Evolutionary conservation across 2,797 vertebrate genomes (phyloP).

Genomic region (Chaenodraco wilsoni): DNA sequence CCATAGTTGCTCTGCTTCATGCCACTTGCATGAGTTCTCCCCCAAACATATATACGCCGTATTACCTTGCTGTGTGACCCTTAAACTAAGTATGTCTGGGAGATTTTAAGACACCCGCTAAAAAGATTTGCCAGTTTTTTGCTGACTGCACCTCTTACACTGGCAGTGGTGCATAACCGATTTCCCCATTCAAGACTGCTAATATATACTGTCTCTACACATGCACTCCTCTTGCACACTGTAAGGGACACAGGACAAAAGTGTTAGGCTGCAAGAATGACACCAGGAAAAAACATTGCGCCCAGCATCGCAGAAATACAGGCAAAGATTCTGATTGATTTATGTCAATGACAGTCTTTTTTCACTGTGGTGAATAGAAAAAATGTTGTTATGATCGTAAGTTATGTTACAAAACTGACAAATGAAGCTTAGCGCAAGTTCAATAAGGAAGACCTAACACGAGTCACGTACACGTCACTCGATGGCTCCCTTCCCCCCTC

Average conservation of each 20-base stretch:
- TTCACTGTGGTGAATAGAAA: neutral
- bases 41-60: slow-evolving; percentile 38
- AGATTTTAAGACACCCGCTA: slow-evolving; percentile 65
- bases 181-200: slow-evolving; percentile 57
- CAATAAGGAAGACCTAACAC: no score
- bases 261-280: slow-evolving; percentile 37
- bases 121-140: slow-evolving; percentile 67
- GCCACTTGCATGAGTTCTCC: slow-evolving; percentile 29
- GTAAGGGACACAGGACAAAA: slow-evolving; percentile 37
- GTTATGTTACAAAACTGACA: no score
- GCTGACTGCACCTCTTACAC: slow-evolving; percentile 66
- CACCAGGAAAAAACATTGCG: slow-evolving; percentile 25
- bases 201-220: slow-evolving; percentile 53
- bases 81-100: slow-evolving; percentile 51
- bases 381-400: no score
- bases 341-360: slow-evolving; percentile 28
- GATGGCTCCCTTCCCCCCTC: no score
- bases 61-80: slow-evolving; percentile 59
- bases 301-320: slow-evolving; percentile 24
- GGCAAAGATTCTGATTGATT: slow-evolving; percentile 45
- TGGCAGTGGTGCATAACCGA: slow-evolving; percentile 62
- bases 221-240: slow-evolving; percentile 21
- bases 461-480: no score
- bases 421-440: no score
- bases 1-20: neutral